Conservation (phyloP, 2,888 invertebrate species). For the Clunio marinus region DNA sequence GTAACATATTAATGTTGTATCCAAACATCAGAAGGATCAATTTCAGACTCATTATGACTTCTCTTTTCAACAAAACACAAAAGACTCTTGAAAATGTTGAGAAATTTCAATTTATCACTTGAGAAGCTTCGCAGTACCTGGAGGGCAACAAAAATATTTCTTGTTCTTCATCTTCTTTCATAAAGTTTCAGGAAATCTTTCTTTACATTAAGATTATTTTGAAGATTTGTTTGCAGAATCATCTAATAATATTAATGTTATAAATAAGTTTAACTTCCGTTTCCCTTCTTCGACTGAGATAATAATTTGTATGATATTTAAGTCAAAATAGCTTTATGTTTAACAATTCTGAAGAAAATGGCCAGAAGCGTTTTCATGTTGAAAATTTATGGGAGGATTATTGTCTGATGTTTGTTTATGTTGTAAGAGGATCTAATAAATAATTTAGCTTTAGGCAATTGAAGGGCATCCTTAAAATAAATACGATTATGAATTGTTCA, state of each 20-base stretch:
- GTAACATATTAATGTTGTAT: not conserved
- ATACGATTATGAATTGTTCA: not conserved
- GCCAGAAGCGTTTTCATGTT: not conserved
- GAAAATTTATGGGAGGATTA: constrained; percentile 5
- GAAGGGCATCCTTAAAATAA: not conserved
- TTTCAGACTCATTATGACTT: constrained; percentile 15
- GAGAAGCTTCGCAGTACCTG: too few species aligned
- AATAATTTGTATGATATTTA: constrained; percentile 6
- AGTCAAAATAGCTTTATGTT: constrained; percentile 1
- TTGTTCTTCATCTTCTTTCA: too few species aligned
- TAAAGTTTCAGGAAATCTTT: not conserved
- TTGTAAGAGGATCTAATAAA: not conserved
- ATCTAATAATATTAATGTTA: not conserved
- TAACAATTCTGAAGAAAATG: too few species aligned
- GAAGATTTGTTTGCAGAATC: not conserved
- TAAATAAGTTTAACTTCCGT: not conserved
- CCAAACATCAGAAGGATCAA: constrained; percentile 4
- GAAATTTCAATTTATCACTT: not conserved
- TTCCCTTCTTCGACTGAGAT: not conserved
- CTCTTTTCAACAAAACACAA: not conserved
- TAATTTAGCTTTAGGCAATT: not conserved
- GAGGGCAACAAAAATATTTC: too few species aligned
- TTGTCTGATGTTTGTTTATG: constrained; percentile 3
- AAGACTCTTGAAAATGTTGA: not conserved
- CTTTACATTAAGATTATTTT: not conserved